Percentiles rank a stretch among this genome's conserved stretches.
These are phyloP conservation scores for Cantharis nigra DNA, from an alignment of 2,888 invertebrate species.

Conservation along the genomic window DNA sequence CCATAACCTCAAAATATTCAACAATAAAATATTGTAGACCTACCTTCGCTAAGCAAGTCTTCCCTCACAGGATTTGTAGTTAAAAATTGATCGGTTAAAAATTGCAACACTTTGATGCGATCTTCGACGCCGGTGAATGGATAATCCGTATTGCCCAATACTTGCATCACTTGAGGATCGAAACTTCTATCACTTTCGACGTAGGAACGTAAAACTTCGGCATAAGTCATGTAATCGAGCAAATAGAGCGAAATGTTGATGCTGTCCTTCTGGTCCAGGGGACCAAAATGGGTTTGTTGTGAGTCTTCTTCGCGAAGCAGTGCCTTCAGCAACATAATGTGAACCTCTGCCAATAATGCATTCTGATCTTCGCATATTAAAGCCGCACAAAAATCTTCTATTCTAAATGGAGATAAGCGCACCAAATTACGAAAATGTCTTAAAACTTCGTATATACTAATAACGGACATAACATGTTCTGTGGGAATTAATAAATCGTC, in stretches of 20 bases:
- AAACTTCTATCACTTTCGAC: slow-evolving; percentile 88
- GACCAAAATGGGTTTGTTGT: slow-evolving; percentile 94
- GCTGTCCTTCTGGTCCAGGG: slow-evolving; percentile 95
- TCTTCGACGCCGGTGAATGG: slow-evolving; percentile 84
- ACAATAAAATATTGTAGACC: slow-evolving; percentile 26
- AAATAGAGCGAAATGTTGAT: slow-evolving; percentile 92
- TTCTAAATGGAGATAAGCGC: slow-evolving; percentile 89
- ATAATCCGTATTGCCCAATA: slow-evolving; percentile 78
- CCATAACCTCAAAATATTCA: background rate
- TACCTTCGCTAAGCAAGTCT: slow-evolving; percentile 91
- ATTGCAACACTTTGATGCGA: slow-evolving; percentile 81
- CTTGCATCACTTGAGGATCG: slow-evolving; percentile 72
- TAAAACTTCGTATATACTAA: slow-evolving; percentile 93
- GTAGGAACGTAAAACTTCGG: slow-evolving; percentile 87
- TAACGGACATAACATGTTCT: slow-evolving; percentile 76
- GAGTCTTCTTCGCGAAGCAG: slow-evolving; percentile 91
- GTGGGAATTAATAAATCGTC: slow-evolving; percentile 86
- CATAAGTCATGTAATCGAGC: slow-evolving; percentile 95
- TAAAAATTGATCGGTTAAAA: slow-evolving; percentile 92
- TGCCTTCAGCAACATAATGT: slow-evolving; percentile 91
- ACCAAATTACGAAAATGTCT: slow-evolving; percentile 91
- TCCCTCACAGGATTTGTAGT: slow-evolving; percentile 92
- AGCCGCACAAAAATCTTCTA: slow-evolving; percentile 97
- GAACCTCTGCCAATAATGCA: slow-evolving; percentile 88
- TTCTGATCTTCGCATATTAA: slow-evolving; percentile 91